Evolutionary conservation across 1,140 invertebrate species (phyloP).

Genomic region (Magallana angulata): DNA sequence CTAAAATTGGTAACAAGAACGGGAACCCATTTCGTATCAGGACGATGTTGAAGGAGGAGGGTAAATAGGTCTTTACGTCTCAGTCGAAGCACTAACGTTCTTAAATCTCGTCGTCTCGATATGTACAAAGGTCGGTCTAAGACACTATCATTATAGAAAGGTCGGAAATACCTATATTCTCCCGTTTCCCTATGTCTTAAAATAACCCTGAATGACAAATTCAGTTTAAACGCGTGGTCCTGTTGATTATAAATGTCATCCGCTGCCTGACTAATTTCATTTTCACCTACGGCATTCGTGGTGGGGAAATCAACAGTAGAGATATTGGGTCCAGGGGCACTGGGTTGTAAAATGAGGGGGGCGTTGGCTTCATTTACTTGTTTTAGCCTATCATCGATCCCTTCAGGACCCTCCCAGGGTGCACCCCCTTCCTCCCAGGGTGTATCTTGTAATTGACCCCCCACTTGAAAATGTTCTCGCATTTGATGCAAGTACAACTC

Average conservation of each 20-base stretch:
- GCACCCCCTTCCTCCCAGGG: too few species aligned
- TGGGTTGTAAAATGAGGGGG: too few species aligned
- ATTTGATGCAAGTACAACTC: too few species aligned
- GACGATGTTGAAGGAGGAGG: conserved; percentile 11
- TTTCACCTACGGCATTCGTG: not conserved
- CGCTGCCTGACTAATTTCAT: not conserved
- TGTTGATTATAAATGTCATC: too few species aligned
- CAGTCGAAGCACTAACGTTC: not conserved
- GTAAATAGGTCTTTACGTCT: not conserved
- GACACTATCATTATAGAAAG: conserved; percentile 13
- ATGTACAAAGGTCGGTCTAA: conserved; percentile 17
- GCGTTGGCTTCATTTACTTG: too few species aligned
- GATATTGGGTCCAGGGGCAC: not conserved
- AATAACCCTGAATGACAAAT: conserved; percentile 37
- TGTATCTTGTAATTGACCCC: too few species aligned
- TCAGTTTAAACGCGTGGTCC: not conserved
- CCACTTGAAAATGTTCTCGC: too few species aligned
- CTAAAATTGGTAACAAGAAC: conserved; percentile 9
- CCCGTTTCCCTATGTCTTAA: conserved; percentile 20
- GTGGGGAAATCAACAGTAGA: not conserved
- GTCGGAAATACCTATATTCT: conserved; percentile 36
- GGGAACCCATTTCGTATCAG: conserved; percentile 25
- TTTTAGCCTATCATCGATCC: too few species aligned
- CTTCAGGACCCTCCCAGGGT: too few species aligned
- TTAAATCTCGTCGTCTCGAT: not conserved